Percentiles rank a stretch among this genome's conserved stretches.
phyloP scores from a whole-genome alignment of 92 coral and sea anemone genomes.

The Pocillopora meandrina region DNA sequence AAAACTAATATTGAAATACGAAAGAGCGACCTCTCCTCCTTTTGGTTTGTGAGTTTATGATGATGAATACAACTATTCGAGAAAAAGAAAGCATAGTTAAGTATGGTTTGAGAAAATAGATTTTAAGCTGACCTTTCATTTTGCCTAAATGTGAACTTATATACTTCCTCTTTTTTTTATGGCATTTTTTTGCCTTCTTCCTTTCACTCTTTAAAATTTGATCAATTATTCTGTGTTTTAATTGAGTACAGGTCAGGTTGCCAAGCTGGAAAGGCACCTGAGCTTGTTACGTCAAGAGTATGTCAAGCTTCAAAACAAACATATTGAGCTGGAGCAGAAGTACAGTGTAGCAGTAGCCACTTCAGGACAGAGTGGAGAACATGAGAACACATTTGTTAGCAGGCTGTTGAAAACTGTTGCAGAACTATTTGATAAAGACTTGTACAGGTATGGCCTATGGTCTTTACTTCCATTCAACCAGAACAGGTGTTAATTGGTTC shows the following conservation, averaged over 20 bases:
- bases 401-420: slow-evolving; percentile 89
- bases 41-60: too few relatives aligned
- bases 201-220: too few relatives aligned
- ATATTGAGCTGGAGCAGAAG: slow-evolving; percentile 92
- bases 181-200: too few relatives aligned
- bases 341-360: slow-evolving; percentile 86
- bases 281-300: slow-evolving; percentile 91
- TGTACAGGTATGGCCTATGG: slow-evolving; percentile 75
- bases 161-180: too few relatives aligned
- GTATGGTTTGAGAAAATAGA: too few relatives aligned
- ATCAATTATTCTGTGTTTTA: neutral
- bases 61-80: too few relatives aligned
- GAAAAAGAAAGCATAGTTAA: too few relatives aligned
- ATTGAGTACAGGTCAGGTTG: slow-evolving; percentile 72
- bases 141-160: too few relatives aligned
- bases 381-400: slow-evolving; percentile 85
- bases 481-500: neutral
- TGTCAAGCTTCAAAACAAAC: slow-evolving; percentile 92
- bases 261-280: slow-evolving; percentile 91
- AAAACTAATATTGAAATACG: too few relatives aligned
- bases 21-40: too few relatives aligned
- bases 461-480: neutral
- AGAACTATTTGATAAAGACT: slow-evolving; percentile 93
- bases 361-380: slow-evolving; percentile 84
- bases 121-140: too few relatives aligned